Base-by-base conservation (phyloP, 2,113 vertebrate species). In the Panthera tigris region DNA sequence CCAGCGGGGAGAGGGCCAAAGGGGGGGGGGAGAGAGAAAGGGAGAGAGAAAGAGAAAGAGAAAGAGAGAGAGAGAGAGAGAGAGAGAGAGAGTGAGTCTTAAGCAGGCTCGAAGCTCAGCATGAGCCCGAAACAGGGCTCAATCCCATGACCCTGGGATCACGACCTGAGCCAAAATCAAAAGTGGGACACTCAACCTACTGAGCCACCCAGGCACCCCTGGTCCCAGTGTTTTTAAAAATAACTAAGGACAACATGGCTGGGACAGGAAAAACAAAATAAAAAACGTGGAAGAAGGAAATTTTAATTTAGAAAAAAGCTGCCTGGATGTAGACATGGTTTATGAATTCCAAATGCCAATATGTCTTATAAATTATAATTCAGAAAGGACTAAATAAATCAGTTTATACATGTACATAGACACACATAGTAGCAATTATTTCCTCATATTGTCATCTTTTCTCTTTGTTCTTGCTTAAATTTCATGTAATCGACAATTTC, bases 361-460 rank as follows among this genome's bases (percentile, higher is more conserved):
- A 74, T 66, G 7, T 65, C 25, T 78, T 66, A 85, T 12, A 82
- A 85, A 81, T 73, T 95, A 71, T 74, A 96, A 96, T 83, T 96
- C 19, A 91, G 63, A 95, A 65, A 90, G 4, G 10, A 87, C 10
- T 45, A 66, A 87, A 83, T 25, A 84, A 92, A 68, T 29, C 63
- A 41, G n/a, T 95, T 13, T 0, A 45, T 52, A 74, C 12, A 39
- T 18, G n/a, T 15, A 3, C 7, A 61, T 86, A 14, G 93, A 8
- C 88, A 97, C 74, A 97, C 71, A 95, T 4, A 95, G 21, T 65
- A 85, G 7, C 91, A 93, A 98, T 80, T 97, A 71, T 89, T 95
- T 39, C 69, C 94, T 50, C 0, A 55, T 89, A 39, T 45, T 97
- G 21, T 93, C 84, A 31, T 57, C 45, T 94, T 96, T 81, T 81